A percentile compares a stretch with the other conserved stretches of the same genome.
Evolutionary conservation across 92 coral and sea anemone species (phyloP).

Genomic region (Actinostola sp.): DNA sequence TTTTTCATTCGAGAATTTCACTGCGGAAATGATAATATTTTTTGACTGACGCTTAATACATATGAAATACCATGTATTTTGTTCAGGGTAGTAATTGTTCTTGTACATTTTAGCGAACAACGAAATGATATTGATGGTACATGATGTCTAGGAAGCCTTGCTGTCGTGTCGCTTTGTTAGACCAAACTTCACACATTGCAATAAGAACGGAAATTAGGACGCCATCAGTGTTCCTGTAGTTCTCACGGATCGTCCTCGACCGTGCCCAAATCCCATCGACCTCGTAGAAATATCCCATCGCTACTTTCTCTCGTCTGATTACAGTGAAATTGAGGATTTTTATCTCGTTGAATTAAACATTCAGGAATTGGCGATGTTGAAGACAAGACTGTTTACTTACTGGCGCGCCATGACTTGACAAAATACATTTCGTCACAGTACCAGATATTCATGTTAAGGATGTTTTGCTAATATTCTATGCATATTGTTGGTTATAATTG

Average conservation of each 20-base stretch:
- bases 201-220: conserved; percentile 23
- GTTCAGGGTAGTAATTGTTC: not conserved
- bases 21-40: not conserved
- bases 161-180: conserved; percentile 18
- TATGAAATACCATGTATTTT: not conserved
- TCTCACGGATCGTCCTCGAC: not conserved
- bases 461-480: too few species aligned
- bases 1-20: not conserved
- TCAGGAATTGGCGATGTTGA: not conserved
- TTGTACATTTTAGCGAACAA: not conserved
- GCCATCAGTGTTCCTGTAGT: conserved; percentile 1
- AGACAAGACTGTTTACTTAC: conserved; percentile 9
- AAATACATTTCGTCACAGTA: not conserved
- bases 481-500: too few species aligned
- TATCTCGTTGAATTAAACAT: conserved; percentile 10
- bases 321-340: not conserved
- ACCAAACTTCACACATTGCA: conserved; percentile 26
- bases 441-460: too few species aligned
- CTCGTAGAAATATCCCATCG: not conserved
- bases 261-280: not conserved
- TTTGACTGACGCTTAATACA: not conserved
- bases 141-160: not conserved
- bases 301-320: not conserved
- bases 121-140: not conserved
- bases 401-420: conserved; percentile 19